phyloP scores from a whole-genome alignment of 53 echinoderm and acorn worm species.

The Glandiceps talaboti region DNA sequence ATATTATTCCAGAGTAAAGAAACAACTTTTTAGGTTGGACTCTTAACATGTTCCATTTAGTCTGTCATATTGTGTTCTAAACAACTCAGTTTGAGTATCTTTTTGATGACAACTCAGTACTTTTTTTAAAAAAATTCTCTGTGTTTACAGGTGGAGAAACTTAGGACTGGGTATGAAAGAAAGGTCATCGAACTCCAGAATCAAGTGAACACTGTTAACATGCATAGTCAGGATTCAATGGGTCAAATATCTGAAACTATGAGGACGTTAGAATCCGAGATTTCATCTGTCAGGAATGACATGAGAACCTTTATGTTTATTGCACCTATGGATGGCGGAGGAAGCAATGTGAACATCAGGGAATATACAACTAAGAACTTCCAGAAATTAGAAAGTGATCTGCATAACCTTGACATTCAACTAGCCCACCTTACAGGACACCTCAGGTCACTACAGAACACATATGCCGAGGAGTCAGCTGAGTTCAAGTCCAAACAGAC shows the following conservation, averaged over 20 bases:
- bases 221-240: neutral
- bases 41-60: no score
- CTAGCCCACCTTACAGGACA: constrained; percentile 34
- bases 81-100: no score
- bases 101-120: no score
- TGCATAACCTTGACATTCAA: constrained; percentile 24
- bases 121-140: no score
- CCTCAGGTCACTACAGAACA: constrained; percentile 28
- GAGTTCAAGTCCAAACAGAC: neutral
- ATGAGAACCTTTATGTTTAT: neutral
- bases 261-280: neutral
- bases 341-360: neutral
- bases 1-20: no score
- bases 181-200: neutral
- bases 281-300: neutral
- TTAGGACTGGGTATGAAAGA: neutral
- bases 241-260: neutral
- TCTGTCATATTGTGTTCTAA: no score
- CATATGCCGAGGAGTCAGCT: neutral
- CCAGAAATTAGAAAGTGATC: neutral
- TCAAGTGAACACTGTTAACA: neutral
- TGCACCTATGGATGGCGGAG: neutral
- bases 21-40: no score
- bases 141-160: neutral
- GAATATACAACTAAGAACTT: neutral